phyloP scores from a whole-genome alignment of 2,797 vertebrate genomes.

The Momotus momota region DNA sequence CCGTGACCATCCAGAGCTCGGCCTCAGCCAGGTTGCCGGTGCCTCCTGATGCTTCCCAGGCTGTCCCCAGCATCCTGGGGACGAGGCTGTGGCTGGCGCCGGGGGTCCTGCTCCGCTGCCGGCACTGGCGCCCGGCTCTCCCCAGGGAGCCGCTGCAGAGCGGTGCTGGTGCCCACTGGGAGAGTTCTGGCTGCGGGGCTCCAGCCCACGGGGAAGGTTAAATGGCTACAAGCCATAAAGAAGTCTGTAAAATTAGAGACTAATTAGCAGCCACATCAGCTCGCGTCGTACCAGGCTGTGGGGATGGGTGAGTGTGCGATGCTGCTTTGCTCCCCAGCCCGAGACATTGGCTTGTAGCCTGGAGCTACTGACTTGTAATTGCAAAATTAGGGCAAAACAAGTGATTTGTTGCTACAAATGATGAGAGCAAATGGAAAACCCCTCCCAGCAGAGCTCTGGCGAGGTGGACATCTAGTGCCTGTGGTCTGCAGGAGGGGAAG shows the following conservation, averaged over 20 bases:
- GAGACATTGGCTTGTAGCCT: not conserved
- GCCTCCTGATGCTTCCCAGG: fast-evolving
- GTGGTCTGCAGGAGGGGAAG: not conserved
- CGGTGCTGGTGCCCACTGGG: not conserved
- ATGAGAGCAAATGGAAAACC: not conserved
- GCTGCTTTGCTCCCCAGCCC: not conserved
- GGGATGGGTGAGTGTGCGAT: fast-evolving
- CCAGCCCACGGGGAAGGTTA: not conserved
- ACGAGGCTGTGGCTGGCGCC: fast-evolving
- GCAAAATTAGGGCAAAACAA: not conserved
- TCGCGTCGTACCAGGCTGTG: fast-evolving
- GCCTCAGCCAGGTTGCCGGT: not conserved
- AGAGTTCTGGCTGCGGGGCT: not conserved
- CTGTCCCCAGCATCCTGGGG: not conserved
- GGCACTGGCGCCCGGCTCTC: fast-evolving
- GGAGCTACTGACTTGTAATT: not conserved
- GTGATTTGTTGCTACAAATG: not conserved
- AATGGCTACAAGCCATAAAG: not conserved
- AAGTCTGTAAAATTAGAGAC: slow-evolving; percentile 39
- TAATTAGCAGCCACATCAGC: not conserved
- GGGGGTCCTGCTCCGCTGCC: fast-evolving
- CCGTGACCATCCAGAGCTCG: fast-evolving
- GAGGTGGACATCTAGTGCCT: not conserved
- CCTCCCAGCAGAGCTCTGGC: not conserved
- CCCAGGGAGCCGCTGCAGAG: not conserved